A percentile compares a stretch with the other conserved stretches of the same genome.
Conservation (phyloP, 2,888 invertebrate species). For the Orthosia cruda region DNA sequence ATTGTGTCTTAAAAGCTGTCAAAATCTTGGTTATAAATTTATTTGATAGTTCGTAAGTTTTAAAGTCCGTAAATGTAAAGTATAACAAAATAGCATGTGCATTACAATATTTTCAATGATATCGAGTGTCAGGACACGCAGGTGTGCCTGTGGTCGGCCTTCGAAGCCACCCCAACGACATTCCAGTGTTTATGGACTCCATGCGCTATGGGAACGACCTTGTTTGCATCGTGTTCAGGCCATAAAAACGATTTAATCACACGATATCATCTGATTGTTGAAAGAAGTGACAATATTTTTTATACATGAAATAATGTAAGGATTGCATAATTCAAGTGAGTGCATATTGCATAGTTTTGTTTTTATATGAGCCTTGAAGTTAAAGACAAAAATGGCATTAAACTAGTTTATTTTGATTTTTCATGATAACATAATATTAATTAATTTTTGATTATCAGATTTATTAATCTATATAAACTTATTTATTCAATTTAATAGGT, state of each 20-base stretch:
- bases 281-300: background rate
- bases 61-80: constrained; percentile 37
- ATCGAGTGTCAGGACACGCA: constrained; percentile 48
- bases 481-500: constrained; percentile 10
- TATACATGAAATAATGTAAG: no score
- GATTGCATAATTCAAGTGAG: no score
- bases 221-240: constrained; percentile 21
- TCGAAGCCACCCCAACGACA: constrained; percentile 72
- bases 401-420: background rate
- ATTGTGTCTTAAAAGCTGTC: constrained; percentile 10
- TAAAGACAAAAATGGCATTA: background rate
- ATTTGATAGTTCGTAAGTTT: constrained; percentile 16
- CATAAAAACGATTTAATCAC: constrained; percentile 30
- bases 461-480: background rate
- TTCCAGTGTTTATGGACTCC: constrained; percentile 64
- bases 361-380: background rate
- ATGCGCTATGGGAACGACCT: constrained; percentile 53
- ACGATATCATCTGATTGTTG: constrained; percentile 5
- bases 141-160: constrained; percentile 68
- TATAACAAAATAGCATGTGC: constrained; percentile 58
- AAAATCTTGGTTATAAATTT: constrained; percentile 8
- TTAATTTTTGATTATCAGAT: background rate
- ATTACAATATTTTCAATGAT: constrained; percentile 61
- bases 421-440: background rate
- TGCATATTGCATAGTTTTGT: background rate